A percentile compares a stretch with the other conserved stretches of the same genome.
These are phyloP conservation scores for Druon quercuslanigerum DNA, from an alignment of 1,140 invertebrate genomes.

Conservation along the genomic window DNA sequence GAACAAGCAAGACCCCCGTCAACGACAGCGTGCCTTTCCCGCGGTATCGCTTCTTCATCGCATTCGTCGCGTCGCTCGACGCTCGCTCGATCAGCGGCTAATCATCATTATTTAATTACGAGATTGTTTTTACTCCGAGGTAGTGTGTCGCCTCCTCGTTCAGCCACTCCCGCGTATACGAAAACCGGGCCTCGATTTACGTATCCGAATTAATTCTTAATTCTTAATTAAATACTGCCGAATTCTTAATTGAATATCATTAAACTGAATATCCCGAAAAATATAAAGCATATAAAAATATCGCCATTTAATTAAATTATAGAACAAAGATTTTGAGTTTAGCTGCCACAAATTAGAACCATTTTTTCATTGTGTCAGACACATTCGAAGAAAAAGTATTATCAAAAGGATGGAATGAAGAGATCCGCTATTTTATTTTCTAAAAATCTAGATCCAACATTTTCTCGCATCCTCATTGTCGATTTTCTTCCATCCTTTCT, in stretches of 20 bases:
- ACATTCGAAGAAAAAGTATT: no score
- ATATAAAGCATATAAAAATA: no score
- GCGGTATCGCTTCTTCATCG: constrained; percentile 66
- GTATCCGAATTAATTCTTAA: constrained; percentile 25
- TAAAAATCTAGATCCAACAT: no score
- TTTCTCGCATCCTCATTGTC: not conserved
- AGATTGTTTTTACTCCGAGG: constrained; percentile 53
- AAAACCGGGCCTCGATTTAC: constrained; percentile 21
- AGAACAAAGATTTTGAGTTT: not conserved
- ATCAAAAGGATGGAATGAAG: no score
- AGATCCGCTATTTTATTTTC: no score
- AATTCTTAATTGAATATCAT: constrained; percentile 32
- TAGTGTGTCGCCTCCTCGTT: constrained; percentile 26
- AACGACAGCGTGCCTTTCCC: constrained; percentile 40
- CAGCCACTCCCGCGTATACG: constrained; percentile 16
- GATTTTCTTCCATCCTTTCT: not conserved
- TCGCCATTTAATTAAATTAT: not conserved
- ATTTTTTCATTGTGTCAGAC: no score
- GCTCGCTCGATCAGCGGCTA: constrained; percentile 53
- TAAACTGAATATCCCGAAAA: not conserved
- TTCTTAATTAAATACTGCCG: constrained; percentile 21
- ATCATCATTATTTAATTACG: constrained; percentile 68
- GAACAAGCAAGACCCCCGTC: constrained; percentile 31
- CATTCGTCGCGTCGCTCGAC: constrained; percentile 60
- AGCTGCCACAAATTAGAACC: no score